Conservation (phyloP, 2,888 invertebrate genomes). For the Drosophila anomalipes region DNA sequence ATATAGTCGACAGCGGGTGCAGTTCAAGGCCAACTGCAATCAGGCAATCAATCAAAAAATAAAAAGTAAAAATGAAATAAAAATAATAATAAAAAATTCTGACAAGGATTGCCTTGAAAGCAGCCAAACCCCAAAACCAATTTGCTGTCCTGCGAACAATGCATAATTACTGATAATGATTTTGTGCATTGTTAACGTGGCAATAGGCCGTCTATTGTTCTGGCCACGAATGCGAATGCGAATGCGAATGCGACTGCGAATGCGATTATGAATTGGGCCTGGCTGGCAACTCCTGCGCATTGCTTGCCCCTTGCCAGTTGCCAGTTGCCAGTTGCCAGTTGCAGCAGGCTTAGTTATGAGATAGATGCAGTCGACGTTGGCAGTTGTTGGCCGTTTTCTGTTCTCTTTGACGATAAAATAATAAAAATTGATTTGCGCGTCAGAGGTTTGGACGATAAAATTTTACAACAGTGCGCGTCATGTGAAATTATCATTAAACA, state of each 20-base stretch:
- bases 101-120: slow-evolving; percentile 32
- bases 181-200: slow-evolving; percentile 70
- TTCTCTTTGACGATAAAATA: slow-evolving; percentile 69
- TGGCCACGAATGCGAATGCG: slow-evolving; percentile 13
- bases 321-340: slow-evolving; percentile 46
- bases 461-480: slow-evolving; percentile 70
- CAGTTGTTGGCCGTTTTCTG: slow-evolving; percentile 13
- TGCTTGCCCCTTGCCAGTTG: slow-evolving; percentile 48
- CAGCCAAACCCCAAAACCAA: background rate
- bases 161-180: slow-evolving; percentile 81
- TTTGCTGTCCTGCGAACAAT: slow-evolving; percentile 57
- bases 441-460: slow-evolving; percentile 71
- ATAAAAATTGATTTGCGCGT: slow-evolving; percentile 77
- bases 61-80: slow-evolving; percentile 3
- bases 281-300: slow-evolving; percentile 15
- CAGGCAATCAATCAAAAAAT: slow-evolving; percentile 73
- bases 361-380: slow-evolving; percentile 44
- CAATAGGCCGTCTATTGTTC: slow-evolving; percentile 68
- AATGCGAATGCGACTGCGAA: slow-evolving; percentile 11
- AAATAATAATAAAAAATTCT: slow-evolving; percentile 6
- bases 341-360: slow-evolving; percentile 53
- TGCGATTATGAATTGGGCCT: slow-evolving; percentile 20
- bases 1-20: slow-evolving; percentile 17
- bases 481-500: slow-evolving; percentile 76
- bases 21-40: slow-evolving; percentile 74